Base-by-base conservation (phyloP, 2,888 invertebrate genomes). In the Plagodis pulveraria region DNA sequence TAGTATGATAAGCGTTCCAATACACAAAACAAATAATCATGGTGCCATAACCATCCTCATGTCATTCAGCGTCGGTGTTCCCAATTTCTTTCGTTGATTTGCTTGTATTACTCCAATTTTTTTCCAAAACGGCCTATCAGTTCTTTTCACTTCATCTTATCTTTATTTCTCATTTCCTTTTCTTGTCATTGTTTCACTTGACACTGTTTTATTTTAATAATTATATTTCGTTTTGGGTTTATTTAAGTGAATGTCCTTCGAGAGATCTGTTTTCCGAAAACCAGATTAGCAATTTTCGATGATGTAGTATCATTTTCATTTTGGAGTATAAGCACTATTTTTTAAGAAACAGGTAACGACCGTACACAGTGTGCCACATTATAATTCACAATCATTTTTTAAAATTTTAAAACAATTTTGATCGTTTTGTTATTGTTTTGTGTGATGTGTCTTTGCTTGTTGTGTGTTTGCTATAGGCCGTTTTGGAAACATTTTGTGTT, bases 111-210 rank as follows among this genome's bases (percentile, higher is more conserved):
- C 81, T 84, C 84, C 83, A 75, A 76, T 87, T 91, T 74, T 85
- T 91, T 91, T 91, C 93, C 93, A 94, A 93, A 94, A 93, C 92
- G 93, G 91, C 91, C 93, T 92, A 92, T 92, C 88, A 87, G 87
- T 91, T 91, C 80, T 76, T 80, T 83, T 86, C 84, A 87, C 81
- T 77, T 83, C 87, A 88, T 89, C 83, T 87, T 85, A 72, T 81
- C 83, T 81, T 81, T 71, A 32, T 56, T 47, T 84, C 77, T 87
- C 77, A 78, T 86, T 84, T 86, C 77, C 84, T 81, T 82, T 73
- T 83, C 78, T 85, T 78, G 80, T 82, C 86, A 87, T 87, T 81
- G 74, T 81, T 85, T 82, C 87, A 89, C 83, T 80, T 70, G 76
- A 83, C 81, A 82, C 81, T 61, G 66, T 78, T 74, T 82, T 71